Percentiles rank a stretch among this genome's conserved stretches.
Conservation (phyloP, 2,797 vertebrate genomes). For the Enoplosus armatus region DNA sequence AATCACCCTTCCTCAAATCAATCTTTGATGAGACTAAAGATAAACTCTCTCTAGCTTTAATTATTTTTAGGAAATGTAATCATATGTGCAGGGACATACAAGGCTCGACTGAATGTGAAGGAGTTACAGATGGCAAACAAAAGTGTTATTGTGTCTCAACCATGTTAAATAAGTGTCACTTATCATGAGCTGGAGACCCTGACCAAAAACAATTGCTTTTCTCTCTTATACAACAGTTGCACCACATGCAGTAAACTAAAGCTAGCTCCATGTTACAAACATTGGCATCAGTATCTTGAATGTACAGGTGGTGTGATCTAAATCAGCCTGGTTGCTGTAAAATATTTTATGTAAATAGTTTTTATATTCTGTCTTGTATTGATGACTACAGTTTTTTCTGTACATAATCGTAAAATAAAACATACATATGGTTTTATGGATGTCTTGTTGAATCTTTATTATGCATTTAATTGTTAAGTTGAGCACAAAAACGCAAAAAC, state of each 20-base stretch:
- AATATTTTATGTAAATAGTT: constrained; percentile 51
- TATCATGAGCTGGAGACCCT: background rate
- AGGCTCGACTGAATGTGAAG: background rate
- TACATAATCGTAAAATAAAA: constrained; percentile 42
- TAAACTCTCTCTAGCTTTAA: background rate
- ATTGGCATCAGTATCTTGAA: background rate
- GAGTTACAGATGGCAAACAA: background rate
- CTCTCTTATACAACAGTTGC: background rate
- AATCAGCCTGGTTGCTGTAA: constrained; percentile 17
- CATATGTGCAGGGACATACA: background rate
- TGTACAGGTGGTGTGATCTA: constrained; percentile 3
- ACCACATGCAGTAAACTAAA: background rate
- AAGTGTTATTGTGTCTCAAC: background rate
- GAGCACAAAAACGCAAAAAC: constrained; percentile 22
- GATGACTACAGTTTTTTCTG: constrained; percentile 11
- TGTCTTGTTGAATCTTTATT: background rate
- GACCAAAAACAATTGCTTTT: background rate
- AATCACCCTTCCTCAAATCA: background rate
- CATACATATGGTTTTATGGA: background rate
- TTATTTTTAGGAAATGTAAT: background rate
- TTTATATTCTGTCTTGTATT: constrained; percentile 5
- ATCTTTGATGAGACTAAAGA: background rate
- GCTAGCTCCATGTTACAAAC: background rate
- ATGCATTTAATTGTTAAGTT: constrained; percentile 26
- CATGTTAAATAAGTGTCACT: background rate